Evolutionary conservation across 2,113 vertebrate genomes (phyloP), one percentile per base, ranked within the genome.

Genomic region (Coreoperca whiteheadi): DNA sequence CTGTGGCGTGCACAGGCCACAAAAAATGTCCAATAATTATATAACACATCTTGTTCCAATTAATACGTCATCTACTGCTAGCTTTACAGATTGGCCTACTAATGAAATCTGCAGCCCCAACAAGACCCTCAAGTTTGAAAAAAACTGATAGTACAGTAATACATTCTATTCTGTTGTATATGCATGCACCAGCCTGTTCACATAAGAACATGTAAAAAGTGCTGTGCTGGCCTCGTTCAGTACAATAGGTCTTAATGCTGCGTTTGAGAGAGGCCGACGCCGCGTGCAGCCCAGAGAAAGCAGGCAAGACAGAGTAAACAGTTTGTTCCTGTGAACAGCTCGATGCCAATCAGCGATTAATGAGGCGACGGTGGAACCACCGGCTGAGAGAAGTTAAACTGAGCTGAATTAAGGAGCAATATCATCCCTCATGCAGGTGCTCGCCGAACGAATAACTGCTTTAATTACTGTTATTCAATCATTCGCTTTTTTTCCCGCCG

Each of bases 381-480:
- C 93, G 94, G 92, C 93, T 93, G 94, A 93, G 95, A 93, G 93
- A 94, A 96, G 95, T 95, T 96, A 95, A 96, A 95, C 94, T 92
- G 94, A 95, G 95, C 95, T 95, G 95, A 95, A 96, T 95, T 95
- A 95, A 95, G 93, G 93, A 95, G 94, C 93, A 94, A 95, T 95
- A 95, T 95, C 94, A 95, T 95, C 94, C 93, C 93, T 95, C 93
- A 94, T 96, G 97, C 97, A 98, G 98, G 98, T 99, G 98, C 97
- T 98, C 94, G 96, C 96, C 96, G 95, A 97, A 97, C 98, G 97
- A 98, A 98, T 98, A 98, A 97, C 97, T 96, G 96, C 97, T 98
- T 98, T 98, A 99, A 99, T 99, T 98, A 98, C 97, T 96, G 96
- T 97, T 97, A 98, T 98, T 98, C 98, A 98, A 98, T 98, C 97